phyloP scores from a whole-genome alignment of 2,113 vertebrate genomes.

The Lepidothrix coronata region DNA sequence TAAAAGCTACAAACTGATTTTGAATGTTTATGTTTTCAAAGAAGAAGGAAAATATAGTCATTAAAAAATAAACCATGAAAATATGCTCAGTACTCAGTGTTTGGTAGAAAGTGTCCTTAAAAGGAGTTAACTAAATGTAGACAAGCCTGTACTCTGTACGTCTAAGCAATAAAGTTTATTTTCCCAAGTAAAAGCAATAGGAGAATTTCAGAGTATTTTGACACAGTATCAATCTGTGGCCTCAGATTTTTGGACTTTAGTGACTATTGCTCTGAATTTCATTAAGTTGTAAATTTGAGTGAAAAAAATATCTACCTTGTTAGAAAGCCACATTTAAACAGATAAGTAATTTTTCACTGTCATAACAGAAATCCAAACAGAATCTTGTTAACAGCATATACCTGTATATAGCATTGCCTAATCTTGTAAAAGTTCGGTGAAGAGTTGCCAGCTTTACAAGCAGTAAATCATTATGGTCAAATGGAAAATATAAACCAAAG shows the following conservation, averaged over 20 bases:
- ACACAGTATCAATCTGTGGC: neutral
- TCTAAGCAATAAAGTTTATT: conserved; percentile 14
- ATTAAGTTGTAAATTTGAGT: neutral
- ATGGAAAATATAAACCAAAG: neutral
- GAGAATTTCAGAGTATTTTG: neutral
- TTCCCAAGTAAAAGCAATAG: neutral
- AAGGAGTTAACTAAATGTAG: neutral
- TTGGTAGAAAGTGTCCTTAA: neutral
- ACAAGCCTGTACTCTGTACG: neutral
- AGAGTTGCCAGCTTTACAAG: neutral
- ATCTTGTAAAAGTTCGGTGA: neutral
- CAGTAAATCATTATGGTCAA: neutral
- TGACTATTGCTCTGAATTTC: neutral
- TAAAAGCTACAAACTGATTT: neutral
- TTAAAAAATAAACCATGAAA: neutral
- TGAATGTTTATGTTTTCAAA: neutral
- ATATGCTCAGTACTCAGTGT: neutral
- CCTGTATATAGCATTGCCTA: neutral
- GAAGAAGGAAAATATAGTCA: neutral
- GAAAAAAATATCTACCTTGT: neutral
- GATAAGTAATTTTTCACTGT: neutral
- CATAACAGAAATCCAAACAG: neutral
- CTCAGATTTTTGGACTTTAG: neutral
- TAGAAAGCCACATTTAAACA: neutral
- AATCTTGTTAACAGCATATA: neutral